phyloP scores from a whole-genome alignment of 2,888 invertebrate species.

The Timema podura region DNA sequence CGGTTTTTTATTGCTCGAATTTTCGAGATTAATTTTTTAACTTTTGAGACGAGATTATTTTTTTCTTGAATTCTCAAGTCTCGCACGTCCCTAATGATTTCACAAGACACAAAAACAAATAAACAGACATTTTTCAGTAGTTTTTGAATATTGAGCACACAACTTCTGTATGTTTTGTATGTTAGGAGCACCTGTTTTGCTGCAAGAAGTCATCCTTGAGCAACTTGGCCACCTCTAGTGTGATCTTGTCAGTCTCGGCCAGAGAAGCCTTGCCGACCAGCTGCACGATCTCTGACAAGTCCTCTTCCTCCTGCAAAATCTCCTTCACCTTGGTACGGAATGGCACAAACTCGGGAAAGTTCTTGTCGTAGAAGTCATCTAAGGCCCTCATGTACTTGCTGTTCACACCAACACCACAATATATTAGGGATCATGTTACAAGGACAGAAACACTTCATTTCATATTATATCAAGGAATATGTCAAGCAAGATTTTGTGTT shows the following conservation, averaged over 20 bases:
- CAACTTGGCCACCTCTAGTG: conserved; percentile 95
- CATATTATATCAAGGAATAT: too few species aligned
- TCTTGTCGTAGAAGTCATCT: conserved; percentile 99
- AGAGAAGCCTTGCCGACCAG: conserved; percentile 98
- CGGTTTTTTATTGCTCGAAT: too few species aligned
- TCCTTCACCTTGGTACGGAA: conserved; percentile 95
- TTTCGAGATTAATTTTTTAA: too few species aligned
- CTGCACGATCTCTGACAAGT: conserved; percentile 99
- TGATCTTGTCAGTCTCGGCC: conserved; percentile 99
- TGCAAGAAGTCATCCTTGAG: conserved; percentile 99
- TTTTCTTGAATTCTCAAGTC: too few species aligned
- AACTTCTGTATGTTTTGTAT: background rate
- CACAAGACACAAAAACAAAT: conserved; percentile 5
- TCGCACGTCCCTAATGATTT: background rate
- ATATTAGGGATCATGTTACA: too few species aligned
- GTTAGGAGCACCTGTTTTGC: conserved; percentile 78
- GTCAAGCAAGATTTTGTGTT: too few species aligned
- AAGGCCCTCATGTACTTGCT: conserved; percentile 98
- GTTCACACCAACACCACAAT: conserved; percentile 35
- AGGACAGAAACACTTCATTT: too few species aligned
- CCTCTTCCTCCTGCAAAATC: conserved; percentile 98
- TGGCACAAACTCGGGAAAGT: conserved; percentile 94
- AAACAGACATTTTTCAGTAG: background rate
- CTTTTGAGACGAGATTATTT: too few species aligned
- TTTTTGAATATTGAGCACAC: background rate